Base-by-base conservation (phyloP, 2,888 invertebrate species). In the Acanthosoma haemorrhoidale region DNA sequence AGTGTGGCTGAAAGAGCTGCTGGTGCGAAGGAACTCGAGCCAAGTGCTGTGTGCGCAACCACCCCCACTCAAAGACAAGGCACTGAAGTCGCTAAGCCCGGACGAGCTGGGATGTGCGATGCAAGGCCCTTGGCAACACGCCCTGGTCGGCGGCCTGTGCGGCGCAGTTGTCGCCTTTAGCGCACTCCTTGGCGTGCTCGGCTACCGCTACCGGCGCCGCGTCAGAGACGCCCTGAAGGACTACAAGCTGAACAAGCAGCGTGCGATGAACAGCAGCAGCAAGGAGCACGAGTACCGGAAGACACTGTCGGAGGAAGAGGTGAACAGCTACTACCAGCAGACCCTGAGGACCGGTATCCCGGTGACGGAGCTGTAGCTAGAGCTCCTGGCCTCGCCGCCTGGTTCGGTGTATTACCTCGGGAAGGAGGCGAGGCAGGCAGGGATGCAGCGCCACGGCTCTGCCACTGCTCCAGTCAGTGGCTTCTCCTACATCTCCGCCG, bases 301-400 rank as follows among this genome's bases (percentile, higher is more conserved):
- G 82, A 92, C 92, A 3, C 92, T 91, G 79, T 91, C 91, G 68
- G 92, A 92, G 76, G 92, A 92, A 79, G 92, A 93, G 79, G 92
- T 90, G 81, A 81, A 77, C 81, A 75, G 81, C 79, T 82, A 83
- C 80, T 83, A 82, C 69, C 82, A 82, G 71, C 82, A 81, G 74
- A 81, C 80, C 78, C 79, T 84, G 78, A 78, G 84, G 78, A 84
- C 87, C 78, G 90, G 91, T 18, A 90, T 92, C 78, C 93, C 93
- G 76, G 92, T 92, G 78, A 93, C 93, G 84, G 93, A 92, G 81
- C 92, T 93, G 90, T 93, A 92, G 92, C 92, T 92, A 92, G 92
- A 92, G 86, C 90, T 91, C 83, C 91, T 91, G 90, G 91, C 92
- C 87, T 91, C 91, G 84, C 79, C 88, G 86, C 84, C 88, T 84